A percentile compares a stretch with the other conserved stretches of the same genome.
Conservation (phyloP, 2,113 vertebrate species). For the Siniperca chuatsi region DNA sequence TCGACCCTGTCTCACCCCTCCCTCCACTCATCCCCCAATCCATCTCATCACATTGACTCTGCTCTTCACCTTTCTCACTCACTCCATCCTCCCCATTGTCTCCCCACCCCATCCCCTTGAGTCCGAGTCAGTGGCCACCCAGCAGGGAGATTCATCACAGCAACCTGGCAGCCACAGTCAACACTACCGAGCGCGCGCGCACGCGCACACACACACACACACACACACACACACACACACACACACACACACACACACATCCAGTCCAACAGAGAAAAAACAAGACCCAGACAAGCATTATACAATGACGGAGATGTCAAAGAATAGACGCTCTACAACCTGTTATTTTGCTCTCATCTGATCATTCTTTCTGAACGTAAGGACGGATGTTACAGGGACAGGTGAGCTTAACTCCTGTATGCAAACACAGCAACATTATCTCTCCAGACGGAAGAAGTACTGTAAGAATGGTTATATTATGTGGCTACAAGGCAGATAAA, state of each 20-base stretch:
- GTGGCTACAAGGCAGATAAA: neutral
- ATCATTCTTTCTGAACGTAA: neutral
- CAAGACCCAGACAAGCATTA: slow-evolving; percentile 25
- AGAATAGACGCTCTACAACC: neutral
- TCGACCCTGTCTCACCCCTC: slow-evolving; percentile 45
- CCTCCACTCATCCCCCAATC: slow-evolving; percentile 18
- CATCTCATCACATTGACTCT: slow-evolving; percentile 56
- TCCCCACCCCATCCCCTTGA: slow-evolving; percentile 61
- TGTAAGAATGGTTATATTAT: neutral
- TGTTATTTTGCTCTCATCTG: slow-evolving; percentile 14
- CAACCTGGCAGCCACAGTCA: slow-evolving; percentile 57
- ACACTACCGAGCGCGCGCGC: slow-evolving; percentile 5
- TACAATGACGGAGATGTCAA: neutral
- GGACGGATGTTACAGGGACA: neutral
- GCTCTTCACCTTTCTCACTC: slow-evolving; percentile 48
- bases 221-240: neutral
- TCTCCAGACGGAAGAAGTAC: neutral
- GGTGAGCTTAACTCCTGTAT: neutral
- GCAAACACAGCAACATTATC: neutral
- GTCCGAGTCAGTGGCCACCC: slow-evolving; percentile 65
- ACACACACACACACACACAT: neutral
- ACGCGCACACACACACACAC: neutral
- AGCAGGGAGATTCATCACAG: slow-evolving; percentile 68
- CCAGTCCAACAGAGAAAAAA: slow-evolving; percentile 26
- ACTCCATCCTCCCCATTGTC: slow-evolving; percentile 50